phyloP scores from a whole-genome alignment of 2,888 invertebrate genomes.

The Fragum sueziense region DNA sequence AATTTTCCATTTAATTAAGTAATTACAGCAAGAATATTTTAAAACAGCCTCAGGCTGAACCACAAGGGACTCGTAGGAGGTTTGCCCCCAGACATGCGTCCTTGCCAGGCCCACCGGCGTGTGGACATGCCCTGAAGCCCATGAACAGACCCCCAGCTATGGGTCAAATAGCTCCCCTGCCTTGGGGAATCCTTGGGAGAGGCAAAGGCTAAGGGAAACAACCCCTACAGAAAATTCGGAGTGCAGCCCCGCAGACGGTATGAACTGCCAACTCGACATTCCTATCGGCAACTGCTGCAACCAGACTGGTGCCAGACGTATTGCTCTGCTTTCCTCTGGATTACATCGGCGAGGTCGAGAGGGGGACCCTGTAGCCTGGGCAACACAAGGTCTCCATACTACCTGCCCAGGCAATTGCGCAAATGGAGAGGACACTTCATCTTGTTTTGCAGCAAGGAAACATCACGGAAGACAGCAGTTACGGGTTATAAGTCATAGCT shows the following conservation, averaged over 20 bases:
- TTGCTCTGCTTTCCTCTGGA: constrained; percentile 8
- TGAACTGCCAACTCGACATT: not conserved
- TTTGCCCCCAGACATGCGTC: not conserved
- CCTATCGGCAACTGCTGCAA: constrained; percentile 11
- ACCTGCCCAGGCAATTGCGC: not conserved
- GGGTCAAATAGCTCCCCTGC: not conserved
- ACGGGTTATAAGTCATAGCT: constrained; percentile 18
- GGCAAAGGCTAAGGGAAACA: not conserved
- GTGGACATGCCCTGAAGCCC: not conserved
- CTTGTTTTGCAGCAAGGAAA: not conserved
- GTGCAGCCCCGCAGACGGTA: not conserved
- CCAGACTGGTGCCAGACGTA: constrained; percentile 10
- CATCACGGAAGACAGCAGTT: not conserved
- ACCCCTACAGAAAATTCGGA: not conserved
- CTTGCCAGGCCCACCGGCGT: not conserved
- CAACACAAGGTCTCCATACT: not conserved
- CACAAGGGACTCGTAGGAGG: not conserved
- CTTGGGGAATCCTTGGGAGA: not conserved
- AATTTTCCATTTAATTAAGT: too few relatives aligned
- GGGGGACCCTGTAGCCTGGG: not conserved
- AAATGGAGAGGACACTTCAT: not conserved
- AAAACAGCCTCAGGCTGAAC: too few relatives aligned
- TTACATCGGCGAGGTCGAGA: constrained; percentile 2
- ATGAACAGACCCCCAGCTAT: not conserved
- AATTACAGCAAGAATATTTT: too few relatives aligned